Percentiles rank a stretch among this genome's conserved stretches.
These are phyloP conservation scores for Bursaphelenchus okinawaensis DNA, from an alignment of 2,888 invertebrate genomes.

Conservation along the genomic window DNA sequence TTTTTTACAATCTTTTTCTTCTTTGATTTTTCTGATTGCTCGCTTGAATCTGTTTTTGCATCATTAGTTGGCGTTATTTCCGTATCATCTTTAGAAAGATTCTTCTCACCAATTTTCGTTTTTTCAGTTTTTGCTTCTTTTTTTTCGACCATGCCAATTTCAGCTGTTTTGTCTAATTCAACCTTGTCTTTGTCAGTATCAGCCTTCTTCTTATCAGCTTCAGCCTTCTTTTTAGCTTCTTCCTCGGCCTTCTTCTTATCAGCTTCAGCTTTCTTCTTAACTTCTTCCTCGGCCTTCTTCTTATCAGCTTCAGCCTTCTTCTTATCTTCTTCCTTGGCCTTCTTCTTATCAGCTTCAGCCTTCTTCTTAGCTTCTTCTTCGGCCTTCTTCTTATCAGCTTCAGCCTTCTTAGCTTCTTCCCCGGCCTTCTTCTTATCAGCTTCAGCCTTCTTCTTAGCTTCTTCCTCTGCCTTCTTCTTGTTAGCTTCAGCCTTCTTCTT, in stretches of 20 bases:
- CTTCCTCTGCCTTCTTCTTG: slow-evolving; percentile 4
- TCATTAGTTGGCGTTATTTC: background rate
- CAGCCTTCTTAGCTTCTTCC: background rate
- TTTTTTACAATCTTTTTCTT: background rate
- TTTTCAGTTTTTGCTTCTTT: no score
- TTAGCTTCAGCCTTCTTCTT: slow-evolving; percentile 11
- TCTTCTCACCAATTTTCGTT: background rate
- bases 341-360: slow-evolving; percentile 15
- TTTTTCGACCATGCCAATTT: no score
- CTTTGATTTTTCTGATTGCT: no score
- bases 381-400: slow-evolving; percentile 14
- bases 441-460: slow-evolving; percentile 3
- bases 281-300: slow-evolving; percentile 16
- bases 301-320: slow-evolving; percentile 1
- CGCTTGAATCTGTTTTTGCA: no score
- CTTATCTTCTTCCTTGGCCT: slow-evolving; percentile 17
- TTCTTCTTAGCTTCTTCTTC: slow-evolving; percentile 16
- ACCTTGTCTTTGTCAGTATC: slow-evolving; percentile 4
- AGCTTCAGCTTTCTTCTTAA: slow-evolving; percentile 11
- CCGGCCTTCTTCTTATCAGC: slow-evolving; percentile 17
- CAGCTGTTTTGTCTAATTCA: no score
- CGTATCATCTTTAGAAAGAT: background rate
- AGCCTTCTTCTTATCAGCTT: background rate
- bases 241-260: slow-evolving; percentile 6
- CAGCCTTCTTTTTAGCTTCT: slow-evolving; percentile 13